Evolutionary conservation across 2,113 vertebrate species (phyloP).

Genomic region (Oreochromis tanganicae): DNA sequence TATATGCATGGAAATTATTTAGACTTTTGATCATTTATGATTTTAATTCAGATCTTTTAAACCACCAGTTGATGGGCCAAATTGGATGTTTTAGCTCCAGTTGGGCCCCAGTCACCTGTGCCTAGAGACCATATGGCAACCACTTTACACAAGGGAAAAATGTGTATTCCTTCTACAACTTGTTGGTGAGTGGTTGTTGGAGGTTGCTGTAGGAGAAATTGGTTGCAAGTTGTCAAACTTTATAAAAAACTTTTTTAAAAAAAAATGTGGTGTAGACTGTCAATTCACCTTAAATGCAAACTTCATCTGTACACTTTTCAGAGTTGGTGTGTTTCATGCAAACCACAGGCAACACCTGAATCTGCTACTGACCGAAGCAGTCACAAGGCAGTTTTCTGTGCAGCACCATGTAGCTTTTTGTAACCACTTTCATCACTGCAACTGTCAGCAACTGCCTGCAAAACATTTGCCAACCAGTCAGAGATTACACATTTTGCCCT

Average conservation of each 20-base stretch:
- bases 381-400: not conserved
- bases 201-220: not conserved
- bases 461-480: not conserved
- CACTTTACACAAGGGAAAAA: not conserved
- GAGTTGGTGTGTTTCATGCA: not conserved
- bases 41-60: not conserved
- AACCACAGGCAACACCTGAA: not conserved
- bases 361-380: not conserved
- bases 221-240: not conserved
- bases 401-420: not conserved
- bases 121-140: not conserved
- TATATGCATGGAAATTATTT: not conserved
- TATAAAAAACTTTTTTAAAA: not conserved
- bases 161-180: not conserved
- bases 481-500: not conserved
- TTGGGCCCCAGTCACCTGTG: not conserved
- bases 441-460: not conserved
- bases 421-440: not conserved
- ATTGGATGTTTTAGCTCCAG: not conserved
- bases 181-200: not conserved
- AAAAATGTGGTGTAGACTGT: accelerated
- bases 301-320: not conserved
- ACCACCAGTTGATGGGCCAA: not conserved
- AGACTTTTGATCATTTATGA: not conserved
- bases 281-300: not conserved